Evolutionary conservation across 2,113 vertebrate genomes (phyloP).

Genomic region (Girardinichthys multiradiatus): DNA sequence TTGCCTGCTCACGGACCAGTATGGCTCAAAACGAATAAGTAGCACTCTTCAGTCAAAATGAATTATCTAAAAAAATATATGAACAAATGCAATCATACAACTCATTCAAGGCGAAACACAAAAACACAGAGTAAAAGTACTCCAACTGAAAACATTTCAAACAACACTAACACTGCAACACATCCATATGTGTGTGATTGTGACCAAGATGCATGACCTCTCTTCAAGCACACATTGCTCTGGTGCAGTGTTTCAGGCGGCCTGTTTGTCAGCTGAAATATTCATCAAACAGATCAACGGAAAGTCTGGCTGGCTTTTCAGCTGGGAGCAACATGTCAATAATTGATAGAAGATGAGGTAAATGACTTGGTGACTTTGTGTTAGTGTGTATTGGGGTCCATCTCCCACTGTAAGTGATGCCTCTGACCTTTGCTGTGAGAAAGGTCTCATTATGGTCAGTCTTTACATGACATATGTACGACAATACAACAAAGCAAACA

Average conservation of each 20-base stretch:
- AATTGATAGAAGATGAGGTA: conserved; percentile 69
- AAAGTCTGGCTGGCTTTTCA: conserved; percentile 76
- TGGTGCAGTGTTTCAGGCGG: conserved; percentile 65
- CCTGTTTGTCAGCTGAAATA: conserved; percentile 78
- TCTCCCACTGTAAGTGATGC: conserved; percentile 65
- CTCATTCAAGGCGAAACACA: neutral
- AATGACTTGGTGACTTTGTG: conserved; percentile 47
- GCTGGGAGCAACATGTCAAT: conserved; percentile 69
- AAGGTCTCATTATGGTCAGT: conserved; percentile 55
- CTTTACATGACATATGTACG: conserved; percentile 50
- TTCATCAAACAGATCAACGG: conserved; percentile 78
- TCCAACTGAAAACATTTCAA: conserved; percentile 28
- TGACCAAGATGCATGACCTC: conserved; percentile 42
- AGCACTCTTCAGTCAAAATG: too few species aligned
- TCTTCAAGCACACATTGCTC: conserved; percentile 59
- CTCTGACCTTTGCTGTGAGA: conserved; percentile 66
- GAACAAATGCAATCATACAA: too few species aligned
- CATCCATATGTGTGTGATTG: conserved; percentile 28
- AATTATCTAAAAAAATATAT: too few species aligned
- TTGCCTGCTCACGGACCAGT: too few species aligned
- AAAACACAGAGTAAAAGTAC: neutral
- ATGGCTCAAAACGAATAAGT: too few species aligned
- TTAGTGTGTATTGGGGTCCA: conserved; percentile 35
- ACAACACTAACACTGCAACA: conserved; percentile 41
- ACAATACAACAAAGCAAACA: conserved; percentile 29